Percentiles rank a stretch among this genome's conserved stretches.
Evolutionary conservation across 2,797 vertebrate species (phyloP).

Genomic region (Acipenser ruthenus): DNA sequence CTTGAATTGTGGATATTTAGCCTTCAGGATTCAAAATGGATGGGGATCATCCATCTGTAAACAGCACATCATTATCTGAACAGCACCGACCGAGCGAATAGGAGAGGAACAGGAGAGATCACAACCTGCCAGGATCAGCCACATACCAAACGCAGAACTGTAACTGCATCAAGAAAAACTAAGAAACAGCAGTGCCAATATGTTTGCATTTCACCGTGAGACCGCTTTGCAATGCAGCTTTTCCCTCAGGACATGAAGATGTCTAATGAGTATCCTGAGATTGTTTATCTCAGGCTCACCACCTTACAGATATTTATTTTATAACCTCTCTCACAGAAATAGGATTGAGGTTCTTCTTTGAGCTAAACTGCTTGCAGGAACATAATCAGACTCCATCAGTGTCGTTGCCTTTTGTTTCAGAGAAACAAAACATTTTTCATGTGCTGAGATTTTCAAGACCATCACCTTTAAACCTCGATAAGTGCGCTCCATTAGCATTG

Average conservation of each 20-base stretch:
- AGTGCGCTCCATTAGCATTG: conserved; percentile 36
- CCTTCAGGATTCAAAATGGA: conserved; percentile 2
- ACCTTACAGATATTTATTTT: too few species aligned
- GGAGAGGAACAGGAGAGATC: background rate
- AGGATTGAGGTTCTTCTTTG: too few species aligned
- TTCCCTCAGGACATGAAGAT: background rate
- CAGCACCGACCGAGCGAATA: background rate
- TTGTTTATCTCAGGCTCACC: too few species aligned
- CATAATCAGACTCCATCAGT: too few species aligned
- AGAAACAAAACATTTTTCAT: too few species aligned
- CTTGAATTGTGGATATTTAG: background rate
- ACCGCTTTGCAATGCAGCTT: background rate
- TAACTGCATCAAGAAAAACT: background rate
- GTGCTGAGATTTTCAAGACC: conserved; percentile 16
- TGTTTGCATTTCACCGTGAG: background rate
- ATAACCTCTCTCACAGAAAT: too few species aligned
- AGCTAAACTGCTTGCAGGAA: too few species aligned
- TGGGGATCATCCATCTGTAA: conserved; percentile 10
- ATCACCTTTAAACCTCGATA: conserved; percentile 30
- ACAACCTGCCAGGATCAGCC: background rate
- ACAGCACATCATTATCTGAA: conserved; percentile 6
- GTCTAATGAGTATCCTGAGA: too few species aligned
- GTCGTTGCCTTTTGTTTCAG: too few species aligned
- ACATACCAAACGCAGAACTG: background rate
- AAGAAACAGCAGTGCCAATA: background rate